Evolutionary conservation across 2,797 vertebrate genomes (phyloP), one percentile per base, ranked within the genome.

Genomic region (Chrysocyon brachyurus): DNA sequence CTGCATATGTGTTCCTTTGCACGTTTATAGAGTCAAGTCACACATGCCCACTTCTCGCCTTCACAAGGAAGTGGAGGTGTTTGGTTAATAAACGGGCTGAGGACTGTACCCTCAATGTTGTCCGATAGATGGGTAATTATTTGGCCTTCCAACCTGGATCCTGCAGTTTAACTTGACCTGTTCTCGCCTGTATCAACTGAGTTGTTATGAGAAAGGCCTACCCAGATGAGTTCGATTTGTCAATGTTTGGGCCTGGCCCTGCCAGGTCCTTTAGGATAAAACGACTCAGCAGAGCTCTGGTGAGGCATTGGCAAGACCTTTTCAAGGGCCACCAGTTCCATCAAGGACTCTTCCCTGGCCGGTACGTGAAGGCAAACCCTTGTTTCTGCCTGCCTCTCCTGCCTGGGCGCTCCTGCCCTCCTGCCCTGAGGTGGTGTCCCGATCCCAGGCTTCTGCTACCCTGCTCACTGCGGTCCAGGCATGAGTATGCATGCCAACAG

Each of bases 221-320:
- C 22, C 59, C 63, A 96, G 56, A 79, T 57, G 40, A 88, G 64
- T 78, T 91, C 49, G 31, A 40, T 75, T 81, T 95, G 36, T 91
- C 82, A 82, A 40, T 75, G 6, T 59, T 92, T 70, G 94, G 16
- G 52, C 59, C 94, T 33, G 59, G 36, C 17, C 54, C 14, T 73
- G 40, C 22, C 0, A 68, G 36, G 68, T 66, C 12, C 56, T 68
- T 94, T 91, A 33, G 40, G 19, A 54, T 94, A 63, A 87, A 95
- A 61, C 10, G 46, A 64, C 22, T 70, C 57, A 89, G 73, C 36
- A 64, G 33, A 78, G 79, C 33, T 36, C 40, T 33, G 16, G 40
- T 40, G n/a, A 68, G 21, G 14, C 2, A 3, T 64, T 66, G 70
- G 72, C 33, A 63, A 63, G n/a, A 57, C 8, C 24, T 87, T 87